phyloP scores from a whole-genome alignment of 2,113 vertebrate genomes.

The Nipponia nippon region DNA sequence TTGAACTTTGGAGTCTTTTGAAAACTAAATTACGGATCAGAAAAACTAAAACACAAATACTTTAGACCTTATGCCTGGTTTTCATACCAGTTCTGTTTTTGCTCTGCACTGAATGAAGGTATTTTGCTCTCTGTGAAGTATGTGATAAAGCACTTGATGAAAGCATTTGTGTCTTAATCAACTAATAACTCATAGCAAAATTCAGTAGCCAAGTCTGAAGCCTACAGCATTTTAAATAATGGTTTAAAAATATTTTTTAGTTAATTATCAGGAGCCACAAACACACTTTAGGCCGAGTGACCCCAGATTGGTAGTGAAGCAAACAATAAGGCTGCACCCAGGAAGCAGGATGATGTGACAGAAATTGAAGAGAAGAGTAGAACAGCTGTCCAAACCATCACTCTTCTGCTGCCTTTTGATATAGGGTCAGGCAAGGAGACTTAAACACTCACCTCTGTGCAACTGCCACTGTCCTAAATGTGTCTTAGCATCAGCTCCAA shows the following conservation, averaged over 20 bases:
- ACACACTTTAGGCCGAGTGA: neutral
- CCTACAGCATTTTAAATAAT: neutral
- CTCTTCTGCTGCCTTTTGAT: neutral
- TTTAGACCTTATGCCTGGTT: neutral
- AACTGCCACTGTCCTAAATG: neutral
- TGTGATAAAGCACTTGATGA: neutral
- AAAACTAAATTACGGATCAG: neutral
- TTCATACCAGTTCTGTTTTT: neutral
- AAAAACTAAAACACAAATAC: neutral
- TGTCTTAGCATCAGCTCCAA: neutral
- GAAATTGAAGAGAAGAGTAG: neutral
- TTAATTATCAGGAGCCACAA: neutral
- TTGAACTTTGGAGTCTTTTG: neutral
- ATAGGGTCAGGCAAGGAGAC: neutral
- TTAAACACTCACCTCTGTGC: neutral
- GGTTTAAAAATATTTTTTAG: neutral
- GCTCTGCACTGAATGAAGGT: neutral
- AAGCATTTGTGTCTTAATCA: neutral
- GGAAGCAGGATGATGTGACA: neutral
- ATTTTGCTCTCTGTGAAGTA: neutral
- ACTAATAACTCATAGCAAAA: neutral
- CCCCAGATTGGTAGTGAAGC: neutral
- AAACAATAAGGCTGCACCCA: neutral
- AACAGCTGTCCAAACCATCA: neutral
- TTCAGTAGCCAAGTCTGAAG: neutral